These are phyloP conservation scores for Leucopternis melanops DNA, from an alignment of 2,113 vertebrate species.

Conservation along the genomic window DNA sequence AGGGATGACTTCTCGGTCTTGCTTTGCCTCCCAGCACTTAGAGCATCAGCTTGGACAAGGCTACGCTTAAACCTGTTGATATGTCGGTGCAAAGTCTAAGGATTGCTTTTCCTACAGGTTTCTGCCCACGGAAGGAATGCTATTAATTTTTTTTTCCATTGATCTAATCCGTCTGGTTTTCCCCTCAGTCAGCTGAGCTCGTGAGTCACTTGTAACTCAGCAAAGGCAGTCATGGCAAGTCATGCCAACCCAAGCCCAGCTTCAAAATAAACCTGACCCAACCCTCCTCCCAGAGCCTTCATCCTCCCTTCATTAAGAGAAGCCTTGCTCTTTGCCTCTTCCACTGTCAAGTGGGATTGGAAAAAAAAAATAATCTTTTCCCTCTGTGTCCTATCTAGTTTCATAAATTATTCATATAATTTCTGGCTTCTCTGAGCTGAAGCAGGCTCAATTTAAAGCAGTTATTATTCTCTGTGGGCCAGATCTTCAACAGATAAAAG, in stretches of 20 bases:
- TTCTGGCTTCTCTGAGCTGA: not conserved
- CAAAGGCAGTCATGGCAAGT: not conserved
- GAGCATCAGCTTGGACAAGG: not conserved
- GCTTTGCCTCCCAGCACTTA: not conserved
- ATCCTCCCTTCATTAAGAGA: not conserved
- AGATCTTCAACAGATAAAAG: not conserved
- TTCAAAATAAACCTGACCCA: not conserved
- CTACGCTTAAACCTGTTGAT: not conserved
- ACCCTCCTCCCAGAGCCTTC: not conserved
- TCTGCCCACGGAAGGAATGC: not conserved
- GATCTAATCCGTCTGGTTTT: not conserved
- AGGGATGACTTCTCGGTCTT: not conserved
- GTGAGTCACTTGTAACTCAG: not conserved
- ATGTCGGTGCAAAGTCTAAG: not conserved
- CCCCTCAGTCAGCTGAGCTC: not conserved
- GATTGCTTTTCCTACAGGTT: not conserved
- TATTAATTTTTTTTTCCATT: not conserved
- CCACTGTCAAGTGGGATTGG: not conserved
- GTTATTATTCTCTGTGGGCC: not conserved
- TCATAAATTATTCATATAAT: not conserved
- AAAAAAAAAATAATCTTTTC: not conserved
- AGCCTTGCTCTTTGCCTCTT: not conserved
- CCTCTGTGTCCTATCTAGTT: not conserved
- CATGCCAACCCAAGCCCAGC: not conserved
- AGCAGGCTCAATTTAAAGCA: not conserved